Evolutionary conservation across 2,113 vertebrate species (phyloP), one percentile per base, ranked within the genome.

Genomic region (Procavia capensis): DNA sequence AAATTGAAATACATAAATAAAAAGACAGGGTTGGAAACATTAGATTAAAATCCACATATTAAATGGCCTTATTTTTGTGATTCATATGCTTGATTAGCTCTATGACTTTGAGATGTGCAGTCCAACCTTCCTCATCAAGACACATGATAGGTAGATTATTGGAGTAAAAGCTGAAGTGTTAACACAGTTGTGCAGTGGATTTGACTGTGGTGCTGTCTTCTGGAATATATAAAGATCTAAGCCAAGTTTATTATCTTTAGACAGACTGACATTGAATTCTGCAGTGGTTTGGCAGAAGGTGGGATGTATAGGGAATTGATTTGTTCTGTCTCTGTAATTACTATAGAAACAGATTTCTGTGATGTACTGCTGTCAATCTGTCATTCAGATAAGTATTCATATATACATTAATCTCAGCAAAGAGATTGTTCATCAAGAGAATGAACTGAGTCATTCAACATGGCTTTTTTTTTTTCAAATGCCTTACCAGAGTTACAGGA

Each of bases 1-100:
- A 54, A 54, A 54, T 50, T 8, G 11, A 54, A 54, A 16, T 16
- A 16, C 13, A 54, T 4, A 54, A 54, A 54, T 16, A 47, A 47
- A 47, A 54, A 54, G 10, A n/a, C 41, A 34, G 41, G n/a, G 24
- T 61, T 64, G 70, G 54, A 66, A 57, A 4, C 13, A 0, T 1
- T 7, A 11, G 6, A 20, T n/a, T 20, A 5, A 17, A 43, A 13
- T 2, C 3, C 6, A 0, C 6, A 0, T 0, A 0, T 19, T 1
- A 14, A 14, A 6, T 6, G 19, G 29, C 29, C 6, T 64, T 5
- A 0, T 59, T 85, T 78, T 85, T 34, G 24, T 11, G 0, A 0
- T 0, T n/a, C 0, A 0, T 22, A 3, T 1, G 7, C 84, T n/a
- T 78, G 24, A 17, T 24, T n/a, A 80, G 25, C 10, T 41, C 3